Evolutionary conservation across 1,140 invertebrate species (phyloP).

Genomic region (Meteorus sp.): DNA sequence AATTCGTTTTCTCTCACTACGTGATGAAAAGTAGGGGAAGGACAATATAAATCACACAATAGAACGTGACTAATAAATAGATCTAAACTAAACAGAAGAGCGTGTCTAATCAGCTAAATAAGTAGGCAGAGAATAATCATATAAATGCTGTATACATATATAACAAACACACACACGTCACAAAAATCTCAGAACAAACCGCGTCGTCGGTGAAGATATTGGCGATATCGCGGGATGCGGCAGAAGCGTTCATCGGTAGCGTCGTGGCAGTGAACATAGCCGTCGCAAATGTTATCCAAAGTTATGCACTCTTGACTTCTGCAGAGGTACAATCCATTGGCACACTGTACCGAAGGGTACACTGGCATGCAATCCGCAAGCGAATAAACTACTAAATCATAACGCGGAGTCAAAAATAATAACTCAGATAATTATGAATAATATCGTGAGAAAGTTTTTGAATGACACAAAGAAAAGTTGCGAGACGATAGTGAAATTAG

Average conservation of each 20-base stretch:
- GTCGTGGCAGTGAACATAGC: conserved; percentile 69
- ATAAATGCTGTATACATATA: conserved; percentile 7
- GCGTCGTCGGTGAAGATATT: conserved; percentile 50
- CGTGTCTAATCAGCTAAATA: too few relatives aligned
- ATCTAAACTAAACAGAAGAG: conserved; percentile 5
- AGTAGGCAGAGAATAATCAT: not conserved
- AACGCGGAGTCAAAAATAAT: conserved; percentile 47
- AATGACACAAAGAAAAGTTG: too few relatives aligned
- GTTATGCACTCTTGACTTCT: conserved; percentile 65
- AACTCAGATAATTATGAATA: conserved; percentile 11
- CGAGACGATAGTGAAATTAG: conserved; percentile 9
- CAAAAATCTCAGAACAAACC: conserved; percentile 54
- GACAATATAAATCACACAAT: not conserved
- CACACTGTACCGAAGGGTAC: conserved; percentile 48
- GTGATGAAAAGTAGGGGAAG: not conserved
- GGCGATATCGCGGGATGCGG: conserved; percentile 43
- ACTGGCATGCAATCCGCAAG: conserved; percentile 55
- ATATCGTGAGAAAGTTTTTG: conserved; percentile 1
- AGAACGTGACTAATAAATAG: not conserved
- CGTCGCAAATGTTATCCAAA: conserved; percentile 68
- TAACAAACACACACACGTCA: conserved; percentile 44
- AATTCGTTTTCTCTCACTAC: too few relatives aligned
- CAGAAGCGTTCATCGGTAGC: conserved; percentile 74
- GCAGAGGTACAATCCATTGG: conserved; percentile 64
- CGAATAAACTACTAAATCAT: conserved; percentile 57